Evolutionary conservation across 2,113 vertebrate species (phyloP), one percentile per base, ranked within the genome.

Genomic region (Baryphthengus martii): DNA sequence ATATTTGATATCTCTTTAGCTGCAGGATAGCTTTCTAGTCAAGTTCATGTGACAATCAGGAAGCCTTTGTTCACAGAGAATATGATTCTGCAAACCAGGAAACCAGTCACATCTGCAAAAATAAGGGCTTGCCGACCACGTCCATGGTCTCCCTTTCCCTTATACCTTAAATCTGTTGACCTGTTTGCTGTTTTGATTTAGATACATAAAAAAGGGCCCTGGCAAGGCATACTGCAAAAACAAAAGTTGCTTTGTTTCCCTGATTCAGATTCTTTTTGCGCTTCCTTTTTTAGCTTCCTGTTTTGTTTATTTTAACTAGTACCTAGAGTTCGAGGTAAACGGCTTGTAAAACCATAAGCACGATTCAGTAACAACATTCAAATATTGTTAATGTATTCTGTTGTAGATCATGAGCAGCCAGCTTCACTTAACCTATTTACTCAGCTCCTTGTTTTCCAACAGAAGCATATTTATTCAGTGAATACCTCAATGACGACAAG

Each of bases 11-110:
- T 37, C 87, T 70, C 53, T 76, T 72, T 68, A 83, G 77, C 62
- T 89, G 78, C 40, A 68, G 62, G 37, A 94, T 7, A 82, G 49
- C 66, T 89, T 93, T 75, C 71, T 70, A 94, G 85, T 58, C 58
- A 94, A 88, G 40, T 76, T 85, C 71, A 37, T 45, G 37, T 21
- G 66, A 87, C 89, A 95, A 70, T n/a, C 2, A 1, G 50, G n/a
- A 93, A 89, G 81, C 66, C 62, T 96, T 95, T 96, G 71, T 91
- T 94, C 91, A 83, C 71, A 79, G 55, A 5, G 28, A 76, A 61
- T 55, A 80, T 24, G 31, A 76, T 50, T 76, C 62, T 65, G 58
- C 53, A 96, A 88, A 95, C 19, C 45, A 88, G 44, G 39, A 86
- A 87, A 72, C 16, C 62, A 85, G 55, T 55, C 56, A 86, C 0